Percentiles rank a stretch among this genome's conserved stretches.
phyloP scores from a whole-genome alignment of 2,113 vertebrate genomes.

The Scatophagus argus region DNA sequence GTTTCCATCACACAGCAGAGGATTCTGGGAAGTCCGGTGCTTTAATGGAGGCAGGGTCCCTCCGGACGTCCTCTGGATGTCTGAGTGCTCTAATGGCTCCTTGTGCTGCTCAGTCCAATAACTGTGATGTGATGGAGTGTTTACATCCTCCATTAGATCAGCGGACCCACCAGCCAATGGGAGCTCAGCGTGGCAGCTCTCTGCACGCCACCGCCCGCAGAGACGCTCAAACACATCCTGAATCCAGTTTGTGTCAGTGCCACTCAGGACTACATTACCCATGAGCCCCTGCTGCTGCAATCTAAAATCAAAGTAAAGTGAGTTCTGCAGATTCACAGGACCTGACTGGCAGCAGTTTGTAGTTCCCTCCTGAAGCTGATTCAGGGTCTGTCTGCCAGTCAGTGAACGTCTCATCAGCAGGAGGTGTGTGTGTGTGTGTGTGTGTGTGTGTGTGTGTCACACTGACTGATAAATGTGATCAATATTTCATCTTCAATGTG shows the following conservation, averaged over 20 bases:
- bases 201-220: neutral
- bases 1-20: slow-evolving; percentile 23
- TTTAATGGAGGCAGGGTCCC: slow-evolving; percentile 29
- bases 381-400: too few relatives aligned
- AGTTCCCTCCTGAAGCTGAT: too few relatives aligned
- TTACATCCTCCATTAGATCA: slow-evolving; percentile 38
- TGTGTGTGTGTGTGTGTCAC: too few relatives aligned
- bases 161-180: slow-evolving; percentile 31
- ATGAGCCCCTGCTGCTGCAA: slow-evolving; percentile 12
- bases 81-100: slow-evolving; percentile 54
- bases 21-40: slow-evolving; percentile 44
- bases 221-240: neutral
- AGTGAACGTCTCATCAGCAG: too few relatives aligned
- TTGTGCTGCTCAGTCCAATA: too few relatives aligned
- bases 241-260: neutral
- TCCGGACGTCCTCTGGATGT: slow-evolving; percentile 8
- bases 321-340: too few relatives aligned
- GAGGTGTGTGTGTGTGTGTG: too few relatives aligned
- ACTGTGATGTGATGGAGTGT: neutral
- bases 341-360: too few relatives aligned
- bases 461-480: too few relatives aligned
- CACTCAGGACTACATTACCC: slow-evolving; percentile 17
- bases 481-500: too few relatives aligned
- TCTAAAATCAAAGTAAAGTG: neutral
- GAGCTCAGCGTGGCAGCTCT: neutral